phyloP scores from a whole-genome alignment of 2,797 vertebrate genomes.

The Phylloscopus collybita region DNA sequence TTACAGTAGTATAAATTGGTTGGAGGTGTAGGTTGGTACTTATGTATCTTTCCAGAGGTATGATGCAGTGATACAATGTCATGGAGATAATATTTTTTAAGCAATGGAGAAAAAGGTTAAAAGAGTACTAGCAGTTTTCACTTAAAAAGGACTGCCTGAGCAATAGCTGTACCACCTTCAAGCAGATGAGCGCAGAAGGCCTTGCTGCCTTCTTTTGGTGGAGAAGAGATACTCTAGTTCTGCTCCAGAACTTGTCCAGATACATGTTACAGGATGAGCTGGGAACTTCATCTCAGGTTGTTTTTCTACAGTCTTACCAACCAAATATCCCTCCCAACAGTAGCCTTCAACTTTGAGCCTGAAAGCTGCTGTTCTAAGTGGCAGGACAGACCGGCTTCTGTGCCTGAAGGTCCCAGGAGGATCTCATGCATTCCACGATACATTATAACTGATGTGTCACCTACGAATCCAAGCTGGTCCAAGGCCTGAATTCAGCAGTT shows the following conservation, averaged over 20 bases:
- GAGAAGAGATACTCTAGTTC: not conserved
- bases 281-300: not conserved
- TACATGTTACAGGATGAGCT: not conserved
- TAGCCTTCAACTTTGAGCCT: fast-evolving
- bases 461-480: not conserved
- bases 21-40: not conserved
- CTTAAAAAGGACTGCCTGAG: not conserved
- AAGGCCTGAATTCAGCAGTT: not conserved
- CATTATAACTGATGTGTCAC: not conserved
- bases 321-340: fast-evolving
- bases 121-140: not conserved
- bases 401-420: fast-evolving
- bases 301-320: not conserved
- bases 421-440: not conserved
- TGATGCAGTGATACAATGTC: not conserved
- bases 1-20: not conserved
- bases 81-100: not conserved
- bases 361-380: not conserved
- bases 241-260: not conserved
- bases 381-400: not conserved
- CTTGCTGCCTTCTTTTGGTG: fast-evolving
- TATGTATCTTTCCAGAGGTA: not conserved
- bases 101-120: not conserved
- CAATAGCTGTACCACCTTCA: not conserved
- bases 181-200: not conserved